A percentile compares a stretch with the other conserved stretches of the same genome.
These are phyloP conservation scores for Andricus quercusramuli DNA, from an alignment of 2,888 invertebrate genomes.

Conservation along the genomic window DNA sequence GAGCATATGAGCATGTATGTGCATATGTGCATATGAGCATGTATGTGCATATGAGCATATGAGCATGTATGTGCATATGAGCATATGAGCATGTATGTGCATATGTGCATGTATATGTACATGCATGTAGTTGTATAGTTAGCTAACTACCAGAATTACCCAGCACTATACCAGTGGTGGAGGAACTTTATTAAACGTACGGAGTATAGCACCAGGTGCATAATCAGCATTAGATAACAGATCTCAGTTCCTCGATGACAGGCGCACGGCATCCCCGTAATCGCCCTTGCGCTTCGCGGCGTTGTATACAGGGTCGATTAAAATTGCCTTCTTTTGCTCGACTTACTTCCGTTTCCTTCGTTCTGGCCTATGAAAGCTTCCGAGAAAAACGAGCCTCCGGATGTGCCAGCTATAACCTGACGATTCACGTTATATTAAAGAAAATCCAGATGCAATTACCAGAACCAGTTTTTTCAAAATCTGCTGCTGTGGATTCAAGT, in stretches of 20 bases:
- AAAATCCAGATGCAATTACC: background rate
- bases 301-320: constrained; percentile 30
- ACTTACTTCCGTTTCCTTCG: constrained; percentile 37
- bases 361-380: constrained; percentile 38
- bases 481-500: too few species aligned
- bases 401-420: constrained; percentile 52
- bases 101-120: too few species aligned
- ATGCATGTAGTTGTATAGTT: background rate
- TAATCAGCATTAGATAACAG: constrained; percentile 72
- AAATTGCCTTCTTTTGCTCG: constrained; percentile 31
- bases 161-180: constrained; percentile 8
- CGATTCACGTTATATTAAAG: background rate
- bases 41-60: too few species aligned
- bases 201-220: constrained; percentile 59
- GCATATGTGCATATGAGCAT: too few species aligned
- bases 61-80: too few species aligned
- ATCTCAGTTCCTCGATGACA: constrained; percentile 74
- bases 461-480: background rate
- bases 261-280: constrained; percentile 68
- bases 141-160: background rate
- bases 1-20: background rate
- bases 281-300: constrained; percentile 46
- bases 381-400: constrained; percentile 31
- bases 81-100: too few species aligned
- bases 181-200: constrained; percentile 36